These are phyloP conservation scores for Sycophila sp. DNA, from an alignment of 1,140 invertebrate species.

Conservation along the genomic window DNA sequence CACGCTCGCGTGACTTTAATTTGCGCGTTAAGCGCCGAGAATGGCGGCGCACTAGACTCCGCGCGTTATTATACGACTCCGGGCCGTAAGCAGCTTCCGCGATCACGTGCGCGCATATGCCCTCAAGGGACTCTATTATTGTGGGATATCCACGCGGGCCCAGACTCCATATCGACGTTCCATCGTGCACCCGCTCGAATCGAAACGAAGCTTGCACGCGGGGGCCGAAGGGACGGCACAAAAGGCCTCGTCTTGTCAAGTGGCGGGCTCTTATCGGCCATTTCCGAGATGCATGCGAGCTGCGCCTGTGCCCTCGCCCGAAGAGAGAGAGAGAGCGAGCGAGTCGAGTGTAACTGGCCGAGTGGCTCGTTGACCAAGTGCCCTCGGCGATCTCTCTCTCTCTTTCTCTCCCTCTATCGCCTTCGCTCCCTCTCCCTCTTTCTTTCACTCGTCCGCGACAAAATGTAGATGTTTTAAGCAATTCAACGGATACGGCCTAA, in stretches of 20 bases:
- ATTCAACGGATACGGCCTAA: not conserved
- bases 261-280: constrained; percentile 50
- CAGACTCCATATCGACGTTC: constrained; percentile 43
- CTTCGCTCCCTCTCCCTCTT: too few species aligned
- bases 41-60: not conserved
- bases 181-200: constrained; percentile 41
- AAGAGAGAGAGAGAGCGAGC: not conserved
- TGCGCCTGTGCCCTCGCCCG: too few species aligned
- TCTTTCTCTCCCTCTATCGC: too few species aligned
- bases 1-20: constrained; percentile 20
- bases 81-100: not conserved
- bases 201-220: constrained; percentile 37
- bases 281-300: constrained; percentile 49
- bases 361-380: constrained; percentile 34
- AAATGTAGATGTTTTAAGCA: constrained; percentile 10
- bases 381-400: constrained; percentile 12
- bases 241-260: constrained; percentile 49
- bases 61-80: not conserved
- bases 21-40: not conserved
- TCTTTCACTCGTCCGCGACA: constrained; percentile 24
- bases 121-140: constrained; percentile 39
- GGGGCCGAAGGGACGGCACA: too few species aligned
- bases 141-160: constrained; percentile 39
- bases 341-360: constrained; percentile 16
- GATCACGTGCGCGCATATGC: not conserved